Evolutionary conservation across 2,113 vertebrate genomes (phyloP).

Genomic region (Boulengeromyrus knoepffleri): DNA sequence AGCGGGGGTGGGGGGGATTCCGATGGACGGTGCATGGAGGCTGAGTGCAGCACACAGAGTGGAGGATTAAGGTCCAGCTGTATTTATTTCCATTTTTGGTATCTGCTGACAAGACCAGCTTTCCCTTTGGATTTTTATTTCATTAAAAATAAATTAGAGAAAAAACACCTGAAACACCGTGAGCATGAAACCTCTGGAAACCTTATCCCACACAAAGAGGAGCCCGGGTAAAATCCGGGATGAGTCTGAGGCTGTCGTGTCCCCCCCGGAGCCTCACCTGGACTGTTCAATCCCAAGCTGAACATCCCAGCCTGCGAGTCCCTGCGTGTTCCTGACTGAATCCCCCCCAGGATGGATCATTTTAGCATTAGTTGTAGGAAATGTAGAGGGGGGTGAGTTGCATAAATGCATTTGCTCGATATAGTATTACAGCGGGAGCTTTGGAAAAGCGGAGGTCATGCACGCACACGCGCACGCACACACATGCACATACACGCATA

Average conservation of each 20-base stretch:
- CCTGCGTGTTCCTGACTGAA: not conserved
- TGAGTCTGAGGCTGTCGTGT: conserved; percentile 29
- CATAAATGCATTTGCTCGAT: not conserved
- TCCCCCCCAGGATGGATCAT: not conserved
- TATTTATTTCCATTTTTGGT: not conserved
- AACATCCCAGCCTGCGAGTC: conserved; percentile 36
- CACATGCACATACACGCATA: not conserved
- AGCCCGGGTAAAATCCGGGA: not conserved
- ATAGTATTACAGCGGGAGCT: not conserved
- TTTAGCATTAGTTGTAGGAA: not conserved
- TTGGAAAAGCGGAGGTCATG: not conserved
- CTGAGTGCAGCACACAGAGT: not conserved
- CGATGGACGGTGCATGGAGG: not conserved
- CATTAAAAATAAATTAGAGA: not conserved
- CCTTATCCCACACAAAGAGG: conserved; percentile 27
- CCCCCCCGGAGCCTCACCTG: conserved; percentile 5
- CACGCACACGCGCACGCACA: not conserved
- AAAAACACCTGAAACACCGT: not conserved
- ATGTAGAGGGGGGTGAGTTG: not conserved
- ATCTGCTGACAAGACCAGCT: not conserved
- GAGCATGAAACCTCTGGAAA: not conserved
- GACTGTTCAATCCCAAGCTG: conserved; percentile 7
- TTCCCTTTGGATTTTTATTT: not conserved
- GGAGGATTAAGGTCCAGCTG: not conserved
- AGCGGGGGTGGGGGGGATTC: not conserved